phyloP scores from a whole-genome alignment of 2,797 vertebrate genomes.

The Cottoperca gobio region DNA sequence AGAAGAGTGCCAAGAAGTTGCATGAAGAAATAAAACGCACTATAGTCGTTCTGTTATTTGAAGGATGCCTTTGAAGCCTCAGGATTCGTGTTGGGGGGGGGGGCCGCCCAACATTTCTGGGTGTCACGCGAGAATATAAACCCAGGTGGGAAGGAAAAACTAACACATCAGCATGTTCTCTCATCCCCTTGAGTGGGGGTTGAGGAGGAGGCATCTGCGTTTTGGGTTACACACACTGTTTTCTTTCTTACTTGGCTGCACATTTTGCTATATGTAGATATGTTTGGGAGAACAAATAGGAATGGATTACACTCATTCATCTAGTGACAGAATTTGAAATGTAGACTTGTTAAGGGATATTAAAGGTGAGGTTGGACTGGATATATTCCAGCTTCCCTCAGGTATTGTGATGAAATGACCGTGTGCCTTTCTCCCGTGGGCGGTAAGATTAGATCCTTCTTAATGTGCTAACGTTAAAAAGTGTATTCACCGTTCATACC shows the following conservation, averaged over 20 bases:
- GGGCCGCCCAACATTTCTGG: constrained; percentile 29
- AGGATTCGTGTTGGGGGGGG: neutral
- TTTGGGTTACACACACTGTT: constrained; percentile 67
- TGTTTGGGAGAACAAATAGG: constrained; percentile 50
- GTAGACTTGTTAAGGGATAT: constrained; percentile 47
- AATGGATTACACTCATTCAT: constrained; percentile 48
- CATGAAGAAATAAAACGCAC: constrained; percentile 27
- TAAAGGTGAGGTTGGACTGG: constrained; percentile 37
- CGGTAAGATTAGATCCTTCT: constrained; percentile 42
- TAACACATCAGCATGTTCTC: constrained; percentile 59
- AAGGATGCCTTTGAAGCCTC: constrained; percentile 42
- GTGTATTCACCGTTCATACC: constrained; percentile 6
- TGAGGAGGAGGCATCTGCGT: constrained; percentile 44
- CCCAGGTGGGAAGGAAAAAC: constrained; percentile 70
- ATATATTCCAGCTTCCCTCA: constrained; percentile 20
- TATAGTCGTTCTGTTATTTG: constrained; percentile 27
- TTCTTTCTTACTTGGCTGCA: constrained; percentile 62
- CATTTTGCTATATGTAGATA: constrained; percentile 48
- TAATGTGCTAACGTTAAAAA: constrained; percentile 1
- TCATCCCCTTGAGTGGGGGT: constrained; percentile 36
- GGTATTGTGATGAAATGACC: constrained; percentile 26
- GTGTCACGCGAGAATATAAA: constrained; percentile 60
- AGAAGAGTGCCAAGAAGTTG: constrained; percentile 3
- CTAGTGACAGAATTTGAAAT: constrained; percentile 48
- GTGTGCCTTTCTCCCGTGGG: constrained; percentile 18